A percentile compares a stretch with the other conserved stretches of the same genome.
Evolutionary conservation across 2,797 vertebrate species (phyloP).

Genomic region (Alauda arvensis): DNA sequence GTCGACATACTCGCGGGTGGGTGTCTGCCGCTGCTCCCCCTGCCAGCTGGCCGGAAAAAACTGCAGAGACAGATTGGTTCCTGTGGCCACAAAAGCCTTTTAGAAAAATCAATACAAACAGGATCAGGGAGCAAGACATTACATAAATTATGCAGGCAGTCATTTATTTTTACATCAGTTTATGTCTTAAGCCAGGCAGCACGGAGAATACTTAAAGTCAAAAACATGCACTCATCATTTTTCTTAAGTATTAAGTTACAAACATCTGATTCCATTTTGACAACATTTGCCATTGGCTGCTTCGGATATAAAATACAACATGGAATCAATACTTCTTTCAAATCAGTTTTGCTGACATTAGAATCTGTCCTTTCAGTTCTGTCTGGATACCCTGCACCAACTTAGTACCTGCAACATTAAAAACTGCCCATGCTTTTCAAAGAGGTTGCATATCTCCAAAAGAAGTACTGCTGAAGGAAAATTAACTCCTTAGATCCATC

Average conservation of each 20-base stretch:
- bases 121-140: constrained; percentile 85
- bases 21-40: constrained; percentile 94
- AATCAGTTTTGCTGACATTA: constrained; percentile 79
- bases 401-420: constrained; percentile 21
- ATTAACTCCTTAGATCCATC: not conserved
- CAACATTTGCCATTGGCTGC: constrained; percentile 83
- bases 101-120: constrained; percentile 90
- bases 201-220: constrained; percentile 74
- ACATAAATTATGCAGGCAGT: constrained; percentile 88
- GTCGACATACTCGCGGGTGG: constrained; percentile 95
- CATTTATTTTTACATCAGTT: constrained; percentile 89
- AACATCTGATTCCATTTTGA: constrained; percentile 96
- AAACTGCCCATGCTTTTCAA: not conserved
- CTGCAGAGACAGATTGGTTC: constrained; percentile 99
- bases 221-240: constrained; percentile 90
- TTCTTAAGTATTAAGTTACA: constrained; percentile 94
- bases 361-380: constrained; percentile 59
- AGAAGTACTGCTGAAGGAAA: not conserved
- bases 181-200: constrained; percentile 76
- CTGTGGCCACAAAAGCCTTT: constrained; percentile 98
- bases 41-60: constrained; percentile 98
- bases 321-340: constrained; percentile 89
- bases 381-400: constrained; percentile 31
- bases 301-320: constrained; percentile 77
- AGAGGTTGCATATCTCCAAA: not conserved